phyloP scores from a whole-genome alignment of 2,888 invertebrate genomes.

The Amblyteles armatorius region DNA sequence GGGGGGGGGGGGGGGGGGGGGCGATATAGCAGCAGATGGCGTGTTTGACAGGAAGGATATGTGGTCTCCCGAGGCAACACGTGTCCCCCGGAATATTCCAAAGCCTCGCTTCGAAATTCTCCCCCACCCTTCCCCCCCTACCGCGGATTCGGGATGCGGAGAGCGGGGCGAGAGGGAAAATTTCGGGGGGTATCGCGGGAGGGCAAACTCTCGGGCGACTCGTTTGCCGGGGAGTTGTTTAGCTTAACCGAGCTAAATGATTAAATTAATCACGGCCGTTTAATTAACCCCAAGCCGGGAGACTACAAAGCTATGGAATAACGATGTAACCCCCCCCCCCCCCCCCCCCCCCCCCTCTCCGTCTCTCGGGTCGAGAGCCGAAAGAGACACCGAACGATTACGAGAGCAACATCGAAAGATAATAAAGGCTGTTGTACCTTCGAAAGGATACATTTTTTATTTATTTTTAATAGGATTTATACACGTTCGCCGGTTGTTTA shows the following conservation, averaged over 20 bases:
- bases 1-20: background rate
- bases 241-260: slow-evolving; percentile 19
- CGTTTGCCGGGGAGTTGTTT: slow-evolving; percentile 18
- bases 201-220: background rate
- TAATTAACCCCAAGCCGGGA: slow-evolving; percentile 17
- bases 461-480: background rate
- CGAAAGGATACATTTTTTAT: slow-evolving; percentile 33
- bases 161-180: background rate
- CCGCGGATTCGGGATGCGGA: background rate
- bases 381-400: background rate
- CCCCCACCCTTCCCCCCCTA: background rate
- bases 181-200: slow-evolving; percentile 13
- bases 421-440: background rate
- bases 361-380: background rate
- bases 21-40: slow-evolving; percentile 74
- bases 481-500: slow-evolving; percentile 7
- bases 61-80: slow-evolving; percentile 74
- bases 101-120: slow-evolving; percentile 3
- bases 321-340: background rate
- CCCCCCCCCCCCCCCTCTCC: background rate
- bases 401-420: no score
- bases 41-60: slow-evolving; percentile 78
- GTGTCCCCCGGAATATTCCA: slow-evolving; percentile 51
- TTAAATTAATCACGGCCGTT: slow-evolving; percentile 41
- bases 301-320: background rate